A percentile compares a stretch with the other conserved stretches of the same genome.
Evolutionary conservation across 2,113 vertebrate genomes (phyloP).

Genomic region (Phrynosoma platyrhinos): DNA sequence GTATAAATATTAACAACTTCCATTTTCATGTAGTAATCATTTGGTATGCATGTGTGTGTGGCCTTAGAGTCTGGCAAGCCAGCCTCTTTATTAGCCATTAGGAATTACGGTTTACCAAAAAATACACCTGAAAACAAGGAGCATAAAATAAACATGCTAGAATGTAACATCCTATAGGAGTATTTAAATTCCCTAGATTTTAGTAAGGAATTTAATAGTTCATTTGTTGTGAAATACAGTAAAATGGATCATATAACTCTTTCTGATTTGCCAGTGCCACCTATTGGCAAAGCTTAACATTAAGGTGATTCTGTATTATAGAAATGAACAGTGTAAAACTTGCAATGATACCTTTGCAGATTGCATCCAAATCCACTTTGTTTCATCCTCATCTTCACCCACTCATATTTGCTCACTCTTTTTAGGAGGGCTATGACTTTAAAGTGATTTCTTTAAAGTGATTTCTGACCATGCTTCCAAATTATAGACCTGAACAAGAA

Average conservation of each 20-base stretch:
- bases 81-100: conserved; percentile 25
- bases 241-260: neutral
- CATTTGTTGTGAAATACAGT: conserved; percentile 28
- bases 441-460: neutral
- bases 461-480: neutral
- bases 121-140: conserved; percentile 29
- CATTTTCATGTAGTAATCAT: neutral
- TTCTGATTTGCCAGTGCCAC: conserved; percentile 66
- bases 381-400: neutral
- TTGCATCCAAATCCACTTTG: neutral
- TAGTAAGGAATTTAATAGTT: conserved; percentile 29
- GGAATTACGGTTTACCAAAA: conserved; percentile 24
- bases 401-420: neutral
- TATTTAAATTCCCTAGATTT: neutral
- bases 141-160: conserved; percentile 24
- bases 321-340: conserved; percentile 21
- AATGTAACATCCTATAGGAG: conserved; percentile 44
- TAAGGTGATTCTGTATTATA: conserved; percentile 9
- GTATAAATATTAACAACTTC: neutral
- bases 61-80: neutral
- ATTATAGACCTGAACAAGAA: neutral
- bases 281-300: conserved; percentile 62
- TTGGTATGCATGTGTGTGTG: neutral
- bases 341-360: neutral
- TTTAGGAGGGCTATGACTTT: neutral